These are phyloP conservation scores for Pseudomugil gertrudae DNA, from an alignment of 2,797 vertebrate genomes.

Conservation along the genomic window DNA sequence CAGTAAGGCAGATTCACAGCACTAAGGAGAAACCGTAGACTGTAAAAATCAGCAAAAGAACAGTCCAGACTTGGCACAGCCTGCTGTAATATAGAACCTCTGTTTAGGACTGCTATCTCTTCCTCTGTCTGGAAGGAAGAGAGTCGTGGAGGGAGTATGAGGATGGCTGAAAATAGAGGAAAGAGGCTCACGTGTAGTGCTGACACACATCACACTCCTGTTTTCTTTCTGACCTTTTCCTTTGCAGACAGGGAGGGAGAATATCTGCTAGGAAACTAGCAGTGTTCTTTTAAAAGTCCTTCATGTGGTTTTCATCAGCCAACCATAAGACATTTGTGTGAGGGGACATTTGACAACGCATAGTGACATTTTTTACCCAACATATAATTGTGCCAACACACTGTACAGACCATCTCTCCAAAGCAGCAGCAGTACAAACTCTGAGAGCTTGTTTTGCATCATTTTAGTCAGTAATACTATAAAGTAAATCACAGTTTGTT, in stretches of 20 bases:
- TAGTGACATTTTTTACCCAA: slow-evolving; percentile 34
- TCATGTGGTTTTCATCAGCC: slow-evolving; percentile 40
- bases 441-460: slow-evolving; percentile 70
- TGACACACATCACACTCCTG: slow-evolving; percentile 53
- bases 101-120: slow-evolving; percentile 36
- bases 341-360: slow-evolving; percentile 27
- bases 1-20: slow-evolving; percentile 86
- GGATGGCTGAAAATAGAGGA: slow-evolving; percentile 46
- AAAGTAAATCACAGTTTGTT: slow-evolving; percentile 72
- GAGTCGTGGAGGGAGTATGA: slow-evolving; percentile 34
- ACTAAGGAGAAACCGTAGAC: slow-evolving; percentile 74
- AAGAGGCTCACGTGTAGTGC: slow-evolving; percentile 48
- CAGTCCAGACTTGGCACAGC: slow-evolving; percentile 50
- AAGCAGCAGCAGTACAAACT: slow-evolving; percentile 62
- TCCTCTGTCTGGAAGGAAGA: slow-evolving; percentile 43
- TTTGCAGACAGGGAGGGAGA: slow-evolving; percentile 57
- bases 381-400: slow-evolving; percentile 51
- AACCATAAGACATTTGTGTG: slow-evolving; percentile 26
- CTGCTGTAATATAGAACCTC: slow-evolving; percentile 40
- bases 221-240: slow-evolving; percentile 67
- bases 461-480: slow-evolving; percentile 65
- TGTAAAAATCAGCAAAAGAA: slow-evolving; percentile 64
- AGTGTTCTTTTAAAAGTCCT: slow-evolving; percentile 39
- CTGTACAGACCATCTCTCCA: slow-evolving; percentile 41
- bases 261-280: slow-evolving; percentile 65